phyloP scores from a whole-genome alignment of 2,113 vertebrate genomes.

The Poecilia latipinna region DNA sequence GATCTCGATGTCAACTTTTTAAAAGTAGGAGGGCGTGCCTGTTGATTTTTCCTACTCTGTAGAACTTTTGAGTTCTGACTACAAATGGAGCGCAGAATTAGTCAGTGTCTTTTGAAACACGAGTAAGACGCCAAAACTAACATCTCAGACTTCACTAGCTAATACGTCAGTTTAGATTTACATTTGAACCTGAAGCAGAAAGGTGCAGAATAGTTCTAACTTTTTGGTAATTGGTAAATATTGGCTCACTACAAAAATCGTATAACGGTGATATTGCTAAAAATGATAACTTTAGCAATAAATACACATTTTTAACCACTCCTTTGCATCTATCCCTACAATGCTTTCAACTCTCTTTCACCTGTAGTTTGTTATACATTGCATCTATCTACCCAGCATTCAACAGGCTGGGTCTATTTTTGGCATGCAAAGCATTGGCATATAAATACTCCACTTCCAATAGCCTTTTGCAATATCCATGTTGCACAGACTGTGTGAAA shows the following conservation, averaged over 20 bases:
- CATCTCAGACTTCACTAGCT: not conserved
- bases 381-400: not conserved
- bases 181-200: not conserved
- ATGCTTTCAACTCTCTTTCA: not conserved
- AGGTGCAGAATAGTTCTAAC: not conserved
- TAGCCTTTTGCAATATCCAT: not conserved
- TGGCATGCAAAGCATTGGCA: not conserved
- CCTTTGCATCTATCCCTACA: not conserved
- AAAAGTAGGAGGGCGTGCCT: no score
- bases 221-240: not conserved
- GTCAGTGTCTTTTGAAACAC: slow-evolving; percentile 44
- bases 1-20: no score
- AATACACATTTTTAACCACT: not conserved
- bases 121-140: slow-evolving; percentile 30
- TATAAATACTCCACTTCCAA: not conserved
- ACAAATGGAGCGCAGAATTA: no score
- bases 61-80: no score
- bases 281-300: not conserved
- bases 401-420: not conserved
- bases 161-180: not conserved
- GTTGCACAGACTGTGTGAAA: not conserved
- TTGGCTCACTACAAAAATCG: slow-evolving; percentile 1
- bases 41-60: no score
- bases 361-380: not conserved
- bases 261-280: not conserved